Base-by-base conservation (phyloP, 2,797 vertebrate species). In the Coreius guichenoti region DNA sequence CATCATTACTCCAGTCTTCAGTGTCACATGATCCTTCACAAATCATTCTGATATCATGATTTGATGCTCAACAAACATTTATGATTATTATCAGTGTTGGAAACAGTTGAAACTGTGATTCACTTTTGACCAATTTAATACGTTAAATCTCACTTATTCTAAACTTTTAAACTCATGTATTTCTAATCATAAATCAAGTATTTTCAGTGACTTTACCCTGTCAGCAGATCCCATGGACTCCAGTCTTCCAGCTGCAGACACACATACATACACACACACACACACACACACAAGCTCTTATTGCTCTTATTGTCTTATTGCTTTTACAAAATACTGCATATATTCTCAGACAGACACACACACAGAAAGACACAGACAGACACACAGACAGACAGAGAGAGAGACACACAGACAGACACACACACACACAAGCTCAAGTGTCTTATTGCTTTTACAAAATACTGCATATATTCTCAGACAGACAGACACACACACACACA, bases 121-220 rank as follows among this genome's bases (percentile, higher is more conserved):
- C 43, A 43, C 43, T 43, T 47, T 47, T 47, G 11, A 47, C 45
- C 45, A 47, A 47, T 49, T 17, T 17, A 17, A 16, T 17, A 14
- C 2, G 49, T 51, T 17, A 51, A 51, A 51, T 17, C 16, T 67
- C 17, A 69, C 21, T 69, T 21, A 69, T 9, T 9, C 36, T 4
- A 36, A 39, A 3, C 31, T 11, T 21, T 19, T 36, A n/a, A n/a
- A n/a, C n/a, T n/a, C n/a, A n/a, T 63, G n/a, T 31, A 16, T 65
- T 31, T 31, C 2, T 16, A 16, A n/a, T n/a, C 5, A 8, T 36
- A 36, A 70, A 23, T n/a, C 0, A 3, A 23, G 68, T n/a, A 36
- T 51, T 4, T 72, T 4, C 9, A 45, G 19, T 7, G 26, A 26
- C 21, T 81, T 90, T 91, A 94, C 94, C 92, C 90, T 45, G 47